Conservation (phyloP, 2,888 invertebrate species). For the Epinotia nisella region DNA sequence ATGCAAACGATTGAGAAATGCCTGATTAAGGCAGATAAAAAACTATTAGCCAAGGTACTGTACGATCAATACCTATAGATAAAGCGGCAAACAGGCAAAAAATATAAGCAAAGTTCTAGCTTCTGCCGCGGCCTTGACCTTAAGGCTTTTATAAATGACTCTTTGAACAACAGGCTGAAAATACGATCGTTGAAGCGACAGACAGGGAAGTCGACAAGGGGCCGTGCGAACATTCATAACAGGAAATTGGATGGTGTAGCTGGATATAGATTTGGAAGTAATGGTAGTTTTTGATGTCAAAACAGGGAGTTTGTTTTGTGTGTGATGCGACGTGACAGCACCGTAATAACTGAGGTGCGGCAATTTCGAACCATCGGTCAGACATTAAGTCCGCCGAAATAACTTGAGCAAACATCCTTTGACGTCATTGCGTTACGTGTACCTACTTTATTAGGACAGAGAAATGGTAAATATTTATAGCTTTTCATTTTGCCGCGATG, state of each 20-base stretch:
- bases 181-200: constrained; percentile 22
- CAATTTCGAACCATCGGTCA: constrained; percentile 47
- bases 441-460: constrained; percentile 31
- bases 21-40: constrained; percentile 28
- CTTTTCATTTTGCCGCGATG: constrained; percentile 15
- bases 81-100: background rate
- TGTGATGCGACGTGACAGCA: background rate
- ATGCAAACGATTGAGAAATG: constrained; percentile 28
- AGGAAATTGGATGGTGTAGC: constrained; percentile 23
- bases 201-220: constrained; percentile 17
- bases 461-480: constrained; percentile 36
- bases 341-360: background rate
- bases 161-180: constrained; percentile 22
- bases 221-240: constrained; percentile 15
- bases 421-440: constrained; percentile 58
- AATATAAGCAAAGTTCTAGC: constrained; percentile 7
- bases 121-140: constrained; percentile 33
- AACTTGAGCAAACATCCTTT: constrained; percentile 61
- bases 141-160: constrained; percentile 25
- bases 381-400: constrained; percentile 55
- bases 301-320: background rate
- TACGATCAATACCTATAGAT: constrained; percentile 30
- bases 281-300: background rate
- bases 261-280: constrained; percentile 10
- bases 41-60: constrained; percentile 12